Percentiles rank a stretch among this genome's conserved stretches.
Conservation (phyloP, 2,888 invertebrate species). For the Aradus depressus region DNA sequence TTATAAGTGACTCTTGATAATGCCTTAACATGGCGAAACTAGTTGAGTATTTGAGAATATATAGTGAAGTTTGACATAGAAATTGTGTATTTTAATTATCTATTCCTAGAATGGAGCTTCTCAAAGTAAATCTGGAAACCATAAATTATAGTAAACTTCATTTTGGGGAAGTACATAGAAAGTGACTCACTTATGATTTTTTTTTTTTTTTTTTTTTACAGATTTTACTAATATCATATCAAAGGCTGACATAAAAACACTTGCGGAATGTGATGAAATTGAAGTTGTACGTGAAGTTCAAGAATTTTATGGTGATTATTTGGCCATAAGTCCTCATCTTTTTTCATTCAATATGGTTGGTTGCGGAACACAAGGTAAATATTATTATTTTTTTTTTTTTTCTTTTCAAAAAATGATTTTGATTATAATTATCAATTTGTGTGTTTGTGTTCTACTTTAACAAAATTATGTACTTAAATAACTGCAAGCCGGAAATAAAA, state of each 20-base stretch:
- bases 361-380: constrained; percentile 50
- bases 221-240: constrained; percentile 97
- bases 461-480: background rate
- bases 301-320: constrained; percentile 92
- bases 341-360: constrained; percentile 69
- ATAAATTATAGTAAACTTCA: background rate
- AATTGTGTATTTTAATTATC: no score
- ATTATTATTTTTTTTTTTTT: no score
- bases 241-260: constrained; percentile 87
- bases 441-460: no score
- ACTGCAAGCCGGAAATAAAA: constrained; percentile 6
- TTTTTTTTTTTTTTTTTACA: constrained; percentile 36
- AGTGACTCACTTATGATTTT: no score
- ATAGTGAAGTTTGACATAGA: no score
- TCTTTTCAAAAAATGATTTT: background rate
- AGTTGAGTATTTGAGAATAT: no score
- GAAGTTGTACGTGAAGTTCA: constrained; percentile 94
- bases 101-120: background rate
- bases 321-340: constrained; percentile 84
- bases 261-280: constrained; percentile 97
- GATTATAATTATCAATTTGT: background rate
- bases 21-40: no score
- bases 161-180: background rate
- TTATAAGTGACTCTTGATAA: no score
- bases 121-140: background rate